A percentile compares a stretch with the other conserved stretches of the same genome.
Evolutionary conservation across 2,888 invertebrate genomes (phyloP).

Genomic region (Cantharis lateralis): DNA sequence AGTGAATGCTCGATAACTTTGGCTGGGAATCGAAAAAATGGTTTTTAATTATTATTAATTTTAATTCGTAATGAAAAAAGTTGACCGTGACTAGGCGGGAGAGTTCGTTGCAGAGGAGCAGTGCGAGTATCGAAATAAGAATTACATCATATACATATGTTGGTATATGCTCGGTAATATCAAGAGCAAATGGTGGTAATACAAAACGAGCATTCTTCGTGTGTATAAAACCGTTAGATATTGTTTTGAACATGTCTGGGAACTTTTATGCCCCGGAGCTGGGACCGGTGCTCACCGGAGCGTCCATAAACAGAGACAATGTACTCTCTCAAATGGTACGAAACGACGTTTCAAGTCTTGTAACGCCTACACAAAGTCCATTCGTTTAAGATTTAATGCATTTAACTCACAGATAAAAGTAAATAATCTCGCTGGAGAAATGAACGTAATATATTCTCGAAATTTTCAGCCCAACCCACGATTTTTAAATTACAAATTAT

Average conservation of each 20-base stretch:
- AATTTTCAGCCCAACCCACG: not conserved
- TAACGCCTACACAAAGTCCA: not conserved
- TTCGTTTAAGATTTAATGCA: not conserved
- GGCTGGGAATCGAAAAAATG: not conserved
- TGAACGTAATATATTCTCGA: not conserved
- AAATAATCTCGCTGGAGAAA: not conserved
- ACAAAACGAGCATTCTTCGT: not conserved
- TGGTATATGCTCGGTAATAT: not conserved
- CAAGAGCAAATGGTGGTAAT: not conserved
- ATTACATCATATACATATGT: not conserved
- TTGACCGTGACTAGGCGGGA: not conserved
- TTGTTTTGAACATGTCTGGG: conserved; percentile 13
- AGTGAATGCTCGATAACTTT: not conserved
- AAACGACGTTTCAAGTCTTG: not conserved
- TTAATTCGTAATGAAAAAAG: not conserved
- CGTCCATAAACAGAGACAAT: conserved; percentile 6
- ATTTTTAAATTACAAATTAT: not conserved
- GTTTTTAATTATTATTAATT: not conserved
- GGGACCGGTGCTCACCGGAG: conserved; percentile 12
- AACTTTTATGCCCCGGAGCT: conserved; percentile 3
- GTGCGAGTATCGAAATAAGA: not conserved
- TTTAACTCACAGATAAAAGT: not conserved
- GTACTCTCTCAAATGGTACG: conserved; percentile 6
- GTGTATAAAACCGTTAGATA: conserved; percentile 14
- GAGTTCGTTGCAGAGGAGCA: not conserved